Evolutionary conservation across 2,888 invertebrate genomes (phyloP).

Genomic region (Ennomos quercinarius): DNA sequence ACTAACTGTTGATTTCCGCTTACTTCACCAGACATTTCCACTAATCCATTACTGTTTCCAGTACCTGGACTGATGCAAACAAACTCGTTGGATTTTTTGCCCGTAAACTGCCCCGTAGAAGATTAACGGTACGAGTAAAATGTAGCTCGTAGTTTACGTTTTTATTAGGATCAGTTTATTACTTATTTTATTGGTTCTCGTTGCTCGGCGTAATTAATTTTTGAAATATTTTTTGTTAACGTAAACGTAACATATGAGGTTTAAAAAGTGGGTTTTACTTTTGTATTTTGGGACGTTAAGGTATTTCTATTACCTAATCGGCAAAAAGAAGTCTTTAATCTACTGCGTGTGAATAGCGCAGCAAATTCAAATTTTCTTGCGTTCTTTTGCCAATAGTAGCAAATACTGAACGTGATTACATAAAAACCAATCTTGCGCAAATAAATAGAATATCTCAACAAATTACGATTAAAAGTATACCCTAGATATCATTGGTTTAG

Average conservation of each 20-base stretch:
- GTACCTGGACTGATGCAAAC: conserved; percentile 19
- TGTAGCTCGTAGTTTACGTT: conserved; percentile 29
- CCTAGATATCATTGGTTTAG: no score
- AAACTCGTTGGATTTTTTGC: conserved; percentile 45
- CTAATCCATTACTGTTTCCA: conserved; percentile 2
- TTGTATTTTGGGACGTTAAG: no score
- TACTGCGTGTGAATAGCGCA: no score
- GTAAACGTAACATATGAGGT: background rate
- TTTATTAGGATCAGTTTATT: conserved; percentile 30
- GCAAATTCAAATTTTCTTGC: no score
- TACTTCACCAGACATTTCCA: background rate
- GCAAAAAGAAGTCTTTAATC: no score
- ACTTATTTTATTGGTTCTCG: conserved; percentile 21
- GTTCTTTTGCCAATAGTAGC: no score
- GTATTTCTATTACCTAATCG: no score
- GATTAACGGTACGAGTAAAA: conserved; percentile 31
- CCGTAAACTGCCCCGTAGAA: conserved; percentile 31
- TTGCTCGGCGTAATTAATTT: conserved; percentile 18
- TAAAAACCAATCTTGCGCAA: no score
- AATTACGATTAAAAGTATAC: no score
- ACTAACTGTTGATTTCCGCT: no score
- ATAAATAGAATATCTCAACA: no score
- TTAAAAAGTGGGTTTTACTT: background rate
- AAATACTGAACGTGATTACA: no score
- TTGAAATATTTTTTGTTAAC: conserved; percentile 3